Conservation (phyloP, 2,888 invertebrate species). For the Drosophila kambysellisi region DNA sequence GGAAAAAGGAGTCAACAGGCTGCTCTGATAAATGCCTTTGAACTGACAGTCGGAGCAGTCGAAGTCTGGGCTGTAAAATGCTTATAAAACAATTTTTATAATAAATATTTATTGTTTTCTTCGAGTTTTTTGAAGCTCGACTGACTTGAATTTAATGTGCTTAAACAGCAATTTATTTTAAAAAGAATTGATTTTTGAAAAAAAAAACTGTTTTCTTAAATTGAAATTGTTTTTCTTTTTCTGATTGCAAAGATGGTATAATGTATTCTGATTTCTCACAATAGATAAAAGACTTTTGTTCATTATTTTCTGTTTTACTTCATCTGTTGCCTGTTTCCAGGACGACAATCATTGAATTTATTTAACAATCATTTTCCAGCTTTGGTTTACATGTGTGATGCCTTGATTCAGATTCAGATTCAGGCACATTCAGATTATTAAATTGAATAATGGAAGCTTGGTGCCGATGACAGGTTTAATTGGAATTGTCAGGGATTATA, state of each 20-base stretch:
- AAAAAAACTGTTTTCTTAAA: background rate
- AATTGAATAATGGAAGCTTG: background rate
- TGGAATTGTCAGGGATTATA: background rate
- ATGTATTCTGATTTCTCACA: background rate
- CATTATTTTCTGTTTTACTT: no score
- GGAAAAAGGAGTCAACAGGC: background rate
- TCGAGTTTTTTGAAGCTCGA: background rate
- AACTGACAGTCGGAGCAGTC: background rate
- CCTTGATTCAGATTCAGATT: background rate
- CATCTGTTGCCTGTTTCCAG: background rate
- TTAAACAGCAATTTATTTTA: background rate
- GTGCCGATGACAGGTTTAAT: background rate
- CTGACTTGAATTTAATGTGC: background rate
- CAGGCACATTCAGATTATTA: background rate
- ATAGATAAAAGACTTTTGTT: background rate
- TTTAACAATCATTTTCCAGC: background rate
- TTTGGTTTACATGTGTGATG: background rate
- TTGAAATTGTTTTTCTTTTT: background rate
- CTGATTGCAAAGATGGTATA: background rate
- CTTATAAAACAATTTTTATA: slow-evolving; percentile 4
- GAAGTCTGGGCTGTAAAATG: background rate
- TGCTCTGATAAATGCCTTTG: background rate
- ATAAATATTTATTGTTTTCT: background rate
- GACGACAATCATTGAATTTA: background rate
- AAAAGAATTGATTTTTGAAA: background rate